Percentiles rank a stretch among this genome's conserved stretches.
Evolutionary conservation across 92 coral and sea anemone species (phyloP).

Genomic region (Galaxea fascicularis): DNA sequence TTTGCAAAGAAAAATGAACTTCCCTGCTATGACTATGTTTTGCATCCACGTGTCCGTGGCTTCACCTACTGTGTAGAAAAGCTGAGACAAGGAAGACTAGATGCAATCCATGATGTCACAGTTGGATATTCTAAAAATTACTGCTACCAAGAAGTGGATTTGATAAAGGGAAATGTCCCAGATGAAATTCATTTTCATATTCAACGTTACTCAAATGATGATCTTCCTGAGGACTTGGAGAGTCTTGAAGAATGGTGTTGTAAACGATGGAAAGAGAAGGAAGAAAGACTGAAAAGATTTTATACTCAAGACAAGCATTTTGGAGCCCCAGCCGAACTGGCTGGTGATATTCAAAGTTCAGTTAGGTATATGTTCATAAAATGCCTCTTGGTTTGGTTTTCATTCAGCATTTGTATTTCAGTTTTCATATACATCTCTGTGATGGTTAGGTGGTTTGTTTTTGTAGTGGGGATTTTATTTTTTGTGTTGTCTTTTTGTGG

Average conservation of each 20-base stretch:
- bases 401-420: constrained; percentile 47
- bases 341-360: constrained; percentile 31
- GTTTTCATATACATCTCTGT: constrained; percentile 53
- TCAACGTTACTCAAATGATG: constrained; percentile 75
- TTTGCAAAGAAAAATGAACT: constrained; percentile 91
- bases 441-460: constrained; percentile 75
- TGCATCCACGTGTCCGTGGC: constrained; percentile 97
- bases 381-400: constrained; percentile 74
- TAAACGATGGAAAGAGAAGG: constrained; percentile 87
- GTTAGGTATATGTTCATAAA: constrained; percentile 60
- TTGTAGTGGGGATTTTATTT: background rate
- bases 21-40: constrained; percentile 81
- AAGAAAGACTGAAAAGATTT: constrained; percentile 74
- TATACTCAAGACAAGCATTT: constrained; percentile 68
- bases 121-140: constrained; percentile 83
- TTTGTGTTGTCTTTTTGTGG: constrained; percentile 21
- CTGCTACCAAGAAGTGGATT: constrained; percentile 81
- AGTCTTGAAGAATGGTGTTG: constrained; percentile 92
- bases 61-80: constrained; percentile 89
- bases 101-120: constrained; percentile 93
- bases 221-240: constrained; percentile 71
- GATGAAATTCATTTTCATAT: constrained; percentile 91
- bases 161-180: constrained; percentile 83
- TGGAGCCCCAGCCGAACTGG: constrained; percentile 55
- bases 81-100: constrained; percentile 73